phyloP scores from a whole-genome alignment of 1,140 invertebrate species.

The Calephelis virginiensis region DNA sequence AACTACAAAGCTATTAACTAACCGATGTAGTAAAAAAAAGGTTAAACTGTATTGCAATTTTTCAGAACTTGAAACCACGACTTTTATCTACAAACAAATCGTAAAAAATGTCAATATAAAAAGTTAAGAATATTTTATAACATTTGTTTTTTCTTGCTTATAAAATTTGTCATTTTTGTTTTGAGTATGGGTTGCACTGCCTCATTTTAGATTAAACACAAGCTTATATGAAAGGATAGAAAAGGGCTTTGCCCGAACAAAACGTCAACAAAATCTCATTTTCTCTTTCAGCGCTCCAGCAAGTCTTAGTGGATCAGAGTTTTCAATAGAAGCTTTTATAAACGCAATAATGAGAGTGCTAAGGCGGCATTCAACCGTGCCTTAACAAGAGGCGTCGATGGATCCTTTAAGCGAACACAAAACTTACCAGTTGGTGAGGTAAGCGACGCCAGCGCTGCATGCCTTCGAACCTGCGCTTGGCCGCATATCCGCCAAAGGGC shows the following conservation, averaged over 20 bases:
- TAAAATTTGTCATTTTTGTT: slow-evolving; percentile 8
- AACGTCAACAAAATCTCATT: slow-evolving; percentile 74
- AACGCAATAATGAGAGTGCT: slow-evolving; percentile 77
- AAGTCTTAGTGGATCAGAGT: slow-evolving; percentile 70
- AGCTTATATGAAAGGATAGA: slow-evolving; percentile 37
- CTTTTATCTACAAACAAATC: too few species aligned
- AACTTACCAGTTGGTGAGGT: slow-evolving; percentile 65
- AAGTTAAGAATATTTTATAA: too few species aligned
- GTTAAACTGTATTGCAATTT: too few species aligned
- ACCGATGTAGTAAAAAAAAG: too few species aligned
- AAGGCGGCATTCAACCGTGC: slow-evolving; percentile 70
- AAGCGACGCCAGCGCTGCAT: slow-evolving; percentile 43
- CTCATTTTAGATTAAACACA: slow-evolving; percentile 25
- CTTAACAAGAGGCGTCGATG: slow-evolving; percentile 68
- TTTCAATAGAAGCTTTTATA: slow-evolving; percentile 74
- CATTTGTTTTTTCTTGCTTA: background rate
- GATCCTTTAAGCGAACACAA: slow-evolving; percentile 70
- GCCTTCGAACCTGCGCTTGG: slow-evolving; percentile 29
- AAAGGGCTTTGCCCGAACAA: slow-evolving; percentile 46
- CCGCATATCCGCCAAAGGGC: slow-evolving; percentile 53
- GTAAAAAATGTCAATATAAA: too few species aligned
- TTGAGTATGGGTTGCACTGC: background rate
- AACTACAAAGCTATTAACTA: too few species aligned
- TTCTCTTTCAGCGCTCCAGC: slow-evolving; percentile 68
- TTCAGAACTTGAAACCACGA: too few species aligned